Base-by-base conservation (phyloP, 2,888 invertebrate species). In the Chymomyza fuscimana region DNA sequence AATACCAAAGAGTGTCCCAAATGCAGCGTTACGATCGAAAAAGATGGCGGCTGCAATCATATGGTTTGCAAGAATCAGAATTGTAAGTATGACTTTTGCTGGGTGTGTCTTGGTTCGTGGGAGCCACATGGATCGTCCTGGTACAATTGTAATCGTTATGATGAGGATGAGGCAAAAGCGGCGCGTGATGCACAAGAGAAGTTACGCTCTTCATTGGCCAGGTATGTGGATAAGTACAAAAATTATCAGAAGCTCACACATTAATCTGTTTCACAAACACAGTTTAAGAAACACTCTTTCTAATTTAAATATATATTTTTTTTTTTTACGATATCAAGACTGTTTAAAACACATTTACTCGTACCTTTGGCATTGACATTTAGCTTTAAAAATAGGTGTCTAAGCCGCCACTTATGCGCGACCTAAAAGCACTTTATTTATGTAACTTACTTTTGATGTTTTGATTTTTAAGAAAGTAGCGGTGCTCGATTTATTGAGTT, bases 1-100 rank as follows among this genome's bases (percentile, higher is more conserved):
- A 99, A 99, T 93, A 99, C 99, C 67, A 99, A 99, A 93, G 98
- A 99, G 93, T 99, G 99, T 92, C 99, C 99, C 58, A 97, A 97
- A 92, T 99, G 99, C 93, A 97, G 98, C 92, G 98, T 98, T 63
- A 97, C 97, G n/a, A 97, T 97, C 86, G 97, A 97, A 91, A 97
- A 97, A 92, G 98, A 99, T 92, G 99, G 99, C 74, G 99, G 99
- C 63, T 99, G 99, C 92, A 99, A 99, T 93, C 99, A 99, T 93
- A 99, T 99, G 99, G 96, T 92, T 36, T 99, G 99, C 93, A 99
- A 98, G 93, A 99, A 99, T 93, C 97, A 97, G 93, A 97, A 96
- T 92, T 99, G 99, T 92, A 97, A 97, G 92, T 96, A 97, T 61
- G 99, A 99, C 92, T 99, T 99, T 93, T 99, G 99, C 93, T 99